Base-by-base conservation (phyloP, 1,140 invertebrate genomes). In the Ips typographus region DNA sequence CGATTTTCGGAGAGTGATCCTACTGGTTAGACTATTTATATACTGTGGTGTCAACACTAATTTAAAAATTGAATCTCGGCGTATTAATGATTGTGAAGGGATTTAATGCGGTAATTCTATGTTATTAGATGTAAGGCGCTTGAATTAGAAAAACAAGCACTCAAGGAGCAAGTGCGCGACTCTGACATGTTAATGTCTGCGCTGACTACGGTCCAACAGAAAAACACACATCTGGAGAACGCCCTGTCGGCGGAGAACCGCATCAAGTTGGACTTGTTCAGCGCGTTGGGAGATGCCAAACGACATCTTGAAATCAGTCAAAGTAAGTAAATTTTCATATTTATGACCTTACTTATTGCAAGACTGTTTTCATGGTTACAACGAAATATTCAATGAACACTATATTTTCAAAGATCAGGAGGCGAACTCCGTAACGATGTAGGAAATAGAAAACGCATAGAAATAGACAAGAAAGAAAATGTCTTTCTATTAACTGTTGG, bases 181-280 rank as follows among this genome's bases (percentile, higher is more conserved):
- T 87, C 89, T 39, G 92, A 95, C 75, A 87, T 93, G 74, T 81
- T 95, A 68, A 87, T 94, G 82, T 86, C 87, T 53, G 91, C 93
- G n/a, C 80, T 95, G 51, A 87, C 86, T 69, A 87, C 88, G 41
- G 87, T 96, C 81, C 91, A 95, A 82, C 93, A 95, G 70, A 94
- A 94, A 83, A 95, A 93, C 80, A 80, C 86, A 74, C 92, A 93
- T 79, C 84, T 96, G 65, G 95, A 99, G 83, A 93, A 93, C 76
- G 95, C 92, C 80, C 86, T 99, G 59, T 95, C 93, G 72, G 94
- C 95, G 39, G 96, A 98, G 85, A 99, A 95, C 55, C 86, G 95
- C 69, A 91, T 98, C 80, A 98, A 98, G 84, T 86, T 98, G 68
- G 95, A 98, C 84, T 86, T 99, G 65, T 97, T 98, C 83, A 96